Evolutionary conservation across 1,140 invertebrate genomes (phyloP).

Genomic region (Ephestia elutella): DNA sequence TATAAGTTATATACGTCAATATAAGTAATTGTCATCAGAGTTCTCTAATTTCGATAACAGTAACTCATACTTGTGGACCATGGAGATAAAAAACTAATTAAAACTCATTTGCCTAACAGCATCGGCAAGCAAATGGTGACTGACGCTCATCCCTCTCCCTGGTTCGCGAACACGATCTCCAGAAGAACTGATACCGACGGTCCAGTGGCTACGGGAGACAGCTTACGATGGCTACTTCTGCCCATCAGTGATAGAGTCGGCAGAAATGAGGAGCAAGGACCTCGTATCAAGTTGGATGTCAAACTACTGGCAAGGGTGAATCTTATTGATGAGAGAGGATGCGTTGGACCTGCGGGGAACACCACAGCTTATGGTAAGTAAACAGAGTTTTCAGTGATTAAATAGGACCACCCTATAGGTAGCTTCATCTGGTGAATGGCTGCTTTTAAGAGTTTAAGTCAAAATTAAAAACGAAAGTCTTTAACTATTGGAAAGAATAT

Average conservation of each 20-base stretch:
- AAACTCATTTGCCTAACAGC: constrained; percentile 27
- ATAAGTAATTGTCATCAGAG: too few species aligned
- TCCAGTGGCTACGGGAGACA: constrained; percentile 39
- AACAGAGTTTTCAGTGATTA: too few species aligned
- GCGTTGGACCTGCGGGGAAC: constrained; percentile 54
- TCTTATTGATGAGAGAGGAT: constrained; percentile 54
- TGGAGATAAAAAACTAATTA: too few species aligned
- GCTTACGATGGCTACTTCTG: constrained; percentile 33
- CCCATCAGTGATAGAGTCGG: constrained; percentile 27
- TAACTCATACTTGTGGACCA: too few species aligned
- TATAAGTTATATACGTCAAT: too few species aligned
- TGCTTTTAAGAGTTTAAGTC: too few species aligned
- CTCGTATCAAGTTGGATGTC: constrained; percentile 33
- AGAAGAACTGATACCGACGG: constrained; percentile 33
- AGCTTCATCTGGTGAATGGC: too few species aligned
- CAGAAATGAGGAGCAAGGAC: constrained; percentile 1
- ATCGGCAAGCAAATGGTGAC: constrained; percentile 61
- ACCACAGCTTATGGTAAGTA: constrained; percentile 53
- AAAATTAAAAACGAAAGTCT: too few species aligned
- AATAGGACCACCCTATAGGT: too few species aligned
- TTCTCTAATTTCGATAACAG: too few species aligned
- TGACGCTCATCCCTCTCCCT: constrained; percentile 46
- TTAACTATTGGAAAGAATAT: too few species aligned
- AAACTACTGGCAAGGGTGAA: constrained; percentile 53
- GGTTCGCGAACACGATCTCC: constrained; percentile 46